phyloP scores from a whole-genome alignment of 2,888 invertebrate species.

The Neocrepidodera transversa region DNA sequence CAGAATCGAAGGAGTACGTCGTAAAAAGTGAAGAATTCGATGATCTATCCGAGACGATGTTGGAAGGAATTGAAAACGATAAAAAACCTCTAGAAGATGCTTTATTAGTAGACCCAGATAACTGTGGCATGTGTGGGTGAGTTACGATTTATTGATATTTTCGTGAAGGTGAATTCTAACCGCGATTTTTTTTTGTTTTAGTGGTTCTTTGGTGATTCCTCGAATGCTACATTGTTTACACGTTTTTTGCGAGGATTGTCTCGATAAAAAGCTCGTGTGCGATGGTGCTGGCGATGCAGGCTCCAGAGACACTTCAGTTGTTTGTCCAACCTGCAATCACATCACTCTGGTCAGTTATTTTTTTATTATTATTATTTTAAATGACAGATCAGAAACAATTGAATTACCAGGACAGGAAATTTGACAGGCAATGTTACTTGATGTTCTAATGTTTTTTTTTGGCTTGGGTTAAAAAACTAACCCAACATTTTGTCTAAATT shows the following conservation, averaged over 20 bases:
- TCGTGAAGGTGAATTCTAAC: constrained; percentile 15
- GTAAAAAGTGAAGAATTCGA: constrained; percentile 54
- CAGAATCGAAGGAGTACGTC: constrained; percentile 49
- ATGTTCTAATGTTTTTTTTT: constrained; percentile 4
- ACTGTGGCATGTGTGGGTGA: constrained; percentile 60
- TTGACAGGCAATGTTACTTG: background rate
- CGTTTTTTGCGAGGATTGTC: constrained; percentile 92
- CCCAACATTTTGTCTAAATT: no score
- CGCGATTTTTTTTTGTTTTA: constrained; percentile 29
- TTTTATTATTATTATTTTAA: background rate
- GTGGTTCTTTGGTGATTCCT: constrained; percentile 71
- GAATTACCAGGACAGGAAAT: background rate
- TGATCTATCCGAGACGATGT: constrained; percentile 54
- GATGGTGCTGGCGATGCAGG: constrained; percentile 71
- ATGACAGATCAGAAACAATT: background rate
- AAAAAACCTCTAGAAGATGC: constrained; percentile 59
- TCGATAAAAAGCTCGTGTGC: constrained; percentile 79
- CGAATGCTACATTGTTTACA: constrained; percentile 92
- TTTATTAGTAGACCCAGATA: constrained; percentile 59
- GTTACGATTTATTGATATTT: constrained; percentile 40
- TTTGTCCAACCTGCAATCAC: constrained; percentile 85
- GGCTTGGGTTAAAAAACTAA: background rate
- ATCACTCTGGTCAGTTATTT: constrained; percentile 72
- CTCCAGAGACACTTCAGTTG: constrained; percentile 70
- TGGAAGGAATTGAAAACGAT: constrained; percentile 53